phyloP scores from a whole-genome alignment of 2,888 invertebrate species.

The Pharmacophagus antenor region DNA sequence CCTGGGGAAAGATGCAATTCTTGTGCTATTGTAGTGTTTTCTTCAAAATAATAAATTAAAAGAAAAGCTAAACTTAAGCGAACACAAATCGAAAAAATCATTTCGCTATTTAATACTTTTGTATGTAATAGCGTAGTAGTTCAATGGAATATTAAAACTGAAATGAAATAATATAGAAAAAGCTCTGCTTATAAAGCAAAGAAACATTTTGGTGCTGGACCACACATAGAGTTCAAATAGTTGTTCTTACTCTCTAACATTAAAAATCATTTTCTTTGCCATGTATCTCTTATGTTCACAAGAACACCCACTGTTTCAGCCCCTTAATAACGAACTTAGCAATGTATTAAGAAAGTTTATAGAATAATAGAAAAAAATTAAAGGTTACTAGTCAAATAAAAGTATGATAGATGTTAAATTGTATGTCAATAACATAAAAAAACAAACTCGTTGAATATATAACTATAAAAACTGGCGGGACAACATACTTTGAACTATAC shows the following conservation, averaged over 20 bases:
- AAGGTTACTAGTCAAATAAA: too few species aligned
- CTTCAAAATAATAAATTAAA: conserved; percentile 46
- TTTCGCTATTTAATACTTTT: conserved; percentile 33
- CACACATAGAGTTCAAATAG: conserved; percentile 32
- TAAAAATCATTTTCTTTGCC: conserved; percentile 52
- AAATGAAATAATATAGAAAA: conserved; percentile 28
- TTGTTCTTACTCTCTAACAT: conserved; percentile 40
- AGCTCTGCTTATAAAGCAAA: conserved; percentile 35
- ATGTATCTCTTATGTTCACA: conserved; percentile 40
- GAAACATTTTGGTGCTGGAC: conserved; percentile 16
- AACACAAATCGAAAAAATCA: conserved; percentile 42
- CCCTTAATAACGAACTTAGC: not conserved
- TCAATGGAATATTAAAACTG: conserved; percentile 1
- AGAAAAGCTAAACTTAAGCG: conserved; percentile 43
- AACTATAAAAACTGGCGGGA: too few species aligned
- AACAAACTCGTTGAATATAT: too few species aligned
- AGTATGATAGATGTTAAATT: too few species aligned
- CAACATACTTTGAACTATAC: too few species aligned
- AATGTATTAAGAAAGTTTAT: not conserved
- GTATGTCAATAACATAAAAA: too few species aligned
- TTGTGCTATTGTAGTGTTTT: conserved; percentile 51
- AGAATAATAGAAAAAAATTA: too few species aligned
- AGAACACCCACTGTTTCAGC: conserved; percentile 34
- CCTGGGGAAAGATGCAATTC: conserved; percentile 64
- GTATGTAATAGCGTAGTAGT: not conserved